phyloP scores from a whole-genome alignment of 1,140 invertebrate genomes.

The Trypoxylus dichotomus region DNA sequence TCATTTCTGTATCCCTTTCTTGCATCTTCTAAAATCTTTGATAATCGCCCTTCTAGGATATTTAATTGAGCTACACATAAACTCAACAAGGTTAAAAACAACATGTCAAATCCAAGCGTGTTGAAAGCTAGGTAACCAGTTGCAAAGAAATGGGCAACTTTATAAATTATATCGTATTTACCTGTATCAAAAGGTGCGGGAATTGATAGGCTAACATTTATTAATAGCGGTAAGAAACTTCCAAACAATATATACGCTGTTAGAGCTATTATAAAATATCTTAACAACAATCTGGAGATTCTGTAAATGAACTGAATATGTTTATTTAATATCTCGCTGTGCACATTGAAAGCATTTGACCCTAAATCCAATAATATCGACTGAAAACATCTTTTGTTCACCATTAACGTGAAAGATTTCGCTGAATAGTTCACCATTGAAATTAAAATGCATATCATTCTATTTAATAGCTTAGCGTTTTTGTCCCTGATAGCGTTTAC shows the following conservation, averaged over 20 bases:
- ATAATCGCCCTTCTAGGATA: background rate
- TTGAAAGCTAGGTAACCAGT: background rate
- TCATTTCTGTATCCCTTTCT: background rate
- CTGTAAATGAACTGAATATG: background rate
- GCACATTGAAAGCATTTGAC: background rate
- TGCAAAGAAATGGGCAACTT: background rate
- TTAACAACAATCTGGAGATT: background rate
- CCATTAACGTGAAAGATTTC: background rate
- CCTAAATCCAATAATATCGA: background rate
- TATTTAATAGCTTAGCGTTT: background rate
- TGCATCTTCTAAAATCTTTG: background rate
- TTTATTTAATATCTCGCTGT: background rate
- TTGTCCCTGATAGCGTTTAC: background rate
- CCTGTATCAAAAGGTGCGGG: background rate
- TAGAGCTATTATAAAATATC: background rate
- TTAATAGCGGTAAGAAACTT: background rate
- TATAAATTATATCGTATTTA: background rate
- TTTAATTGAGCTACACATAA: background rate
- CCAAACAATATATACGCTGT: background rate
- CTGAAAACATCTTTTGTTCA: background rate
- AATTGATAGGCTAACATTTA: background rate
- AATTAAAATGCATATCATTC: background rate
- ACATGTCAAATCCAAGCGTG: background rate
- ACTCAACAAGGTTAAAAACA: background rate
- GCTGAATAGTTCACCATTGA: background rate